phyloP scores from a whole-genome alignment of 2,888 invertebrate species.

The Cosmia trapezina region DNA sequence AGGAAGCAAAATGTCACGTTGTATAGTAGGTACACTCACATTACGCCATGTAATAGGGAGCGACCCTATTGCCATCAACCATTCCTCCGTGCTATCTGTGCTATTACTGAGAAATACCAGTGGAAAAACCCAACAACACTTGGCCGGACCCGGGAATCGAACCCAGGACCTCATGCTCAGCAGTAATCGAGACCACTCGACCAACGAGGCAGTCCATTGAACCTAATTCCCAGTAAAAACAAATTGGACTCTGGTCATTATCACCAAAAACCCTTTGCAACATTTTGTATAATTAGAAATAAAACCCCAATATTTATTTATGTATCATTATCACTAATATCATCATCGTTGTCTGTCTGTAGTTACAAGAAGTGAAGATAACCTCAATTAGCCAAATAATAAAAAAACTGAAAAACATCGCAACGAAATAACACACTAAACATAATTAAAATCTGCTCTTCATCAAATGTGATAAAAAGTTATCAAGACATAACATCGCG shows the following conservation, averaged over 20 bases:
- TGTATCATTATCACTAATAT: too few species aligned
- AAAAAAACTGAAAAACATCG: slow-evolving; percentile 15
- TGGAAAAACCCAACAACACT: neutral
- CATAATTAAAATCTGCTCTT: slow-evolving; percentile 27
- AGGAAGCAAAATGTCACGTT: too few species aligned
- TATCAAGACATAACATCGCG: slow-evolving; percentile 54
- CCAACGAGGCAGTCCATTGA: neutral
- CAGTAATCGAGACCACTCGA: neutral
- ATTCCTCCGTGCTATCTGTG: too few species aligned
- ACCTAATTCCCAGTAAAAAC: neutral
- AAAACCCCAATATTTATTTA: too few species aligned
- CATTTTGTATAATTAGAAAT: neutral
- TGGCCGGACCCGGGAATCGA: too few species aligned
- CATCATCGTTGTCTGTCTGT: too few species aligned
- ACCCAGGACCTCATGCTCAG: neutral
- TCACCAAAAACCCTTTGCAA: neutral
- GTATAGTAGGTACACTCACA: too few species aligned
- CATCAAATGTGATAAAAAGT: slow-evolving; percentile 46
- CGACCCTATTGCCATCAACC: too few species aligned
- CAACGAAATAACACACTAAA: slow-evolving; percentile 31
- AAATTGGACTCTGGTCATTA: neutral
- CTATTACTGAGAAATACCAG: neutral
- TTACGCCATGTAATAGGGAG: too few species aligned
- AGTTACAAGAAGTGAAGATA: too few species aligned
- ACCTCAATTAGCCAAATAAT: neutral